These are phyloP conservation scores for Platycercus adscitus DNA, from an alignment of 2,113 vertebrate species.

Conservation along the genomic window DNA sequence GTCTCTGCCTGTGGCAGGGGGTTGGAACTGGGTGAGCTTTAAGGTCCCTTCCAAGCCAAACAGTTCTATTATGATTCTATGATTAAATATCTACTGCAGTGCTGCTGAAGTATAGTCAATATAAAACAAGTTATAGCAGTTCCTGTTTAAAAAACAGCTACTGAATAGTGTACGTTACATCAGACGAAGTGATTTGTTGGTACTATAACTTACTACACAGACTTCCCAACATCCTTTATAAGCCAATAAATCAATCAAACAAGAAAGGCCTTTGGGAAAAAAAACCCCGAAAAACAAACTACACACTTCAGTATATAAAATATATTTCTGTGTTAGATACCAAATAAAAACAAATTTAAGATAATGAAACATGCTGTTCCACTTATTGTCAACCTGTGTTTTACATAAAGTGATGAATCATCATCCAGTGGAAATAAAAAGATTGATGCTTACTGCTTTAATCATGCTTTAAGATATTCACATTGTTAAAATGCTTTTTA, in stretches of 20 bases:
- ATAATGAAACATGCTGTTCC: background rate
- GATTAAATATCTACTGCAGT: background rate
- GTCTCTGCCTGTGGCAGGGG: background rate
- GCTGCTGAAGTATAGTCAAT: background rate
- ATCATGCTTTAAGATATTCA: slow-evolving; percentile 1
- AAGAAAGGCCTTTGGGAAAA: background rate
- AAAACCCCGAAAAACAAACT: background rate
- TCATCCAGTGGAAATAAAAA: slow-evolving; percentile 1
- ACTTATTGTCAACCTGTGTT: background rate
- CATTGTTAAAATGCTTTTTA: background rate
- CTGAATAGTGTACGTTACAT: background rate
- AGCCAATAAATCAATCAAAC: background rate
- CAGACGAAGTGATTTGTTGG: background rate
- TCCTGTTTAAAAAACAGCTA: background rate
- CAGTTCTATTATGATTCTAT: background rate
- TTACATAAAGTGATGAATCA: background rate
- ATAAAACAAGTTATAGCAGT: background rate
- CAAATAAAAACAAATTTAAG: background rate
- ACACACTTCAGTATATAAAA: background rate
- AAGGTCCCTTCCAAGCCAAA: background rate
- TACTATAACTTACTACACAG: background rate
- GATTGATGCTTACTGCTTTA: background rate
- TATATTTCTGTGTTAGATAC: background rate
- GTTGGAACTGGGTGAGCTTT: background rate
- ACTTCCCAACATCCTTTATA: background rate